phyloP scores from a whole-genome alignment of 2,888 invertebrate species.

The Microplitis deprimator region DNA sequence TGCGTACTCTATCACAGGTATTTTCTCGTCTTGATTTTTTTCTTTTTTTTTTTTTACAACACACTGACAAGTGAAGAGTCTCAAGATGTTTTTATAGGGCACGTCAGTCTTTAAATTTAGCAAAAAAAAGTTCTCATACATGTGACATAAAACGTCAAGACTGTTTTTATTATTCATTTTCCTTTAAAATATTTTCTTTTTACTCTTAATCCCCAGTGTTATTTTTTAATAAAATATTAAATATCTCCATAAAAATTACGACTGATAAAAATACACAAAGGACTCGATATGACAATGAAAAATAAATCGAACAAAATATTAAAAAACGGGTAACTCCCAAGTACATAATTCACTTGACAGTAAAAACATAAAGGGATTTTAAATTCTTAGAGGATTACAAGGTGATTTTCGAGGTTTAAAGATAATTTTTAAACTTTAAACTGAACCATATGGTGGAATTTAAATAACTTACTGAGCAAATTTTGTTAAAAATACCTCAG shows the following conservation, averaged over 20 bases:
- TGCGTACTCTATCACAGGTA: conserved; percentile 14
- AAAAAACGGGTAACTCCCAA: not conserved
- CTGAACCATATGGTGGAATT: conserved; percentile 45
- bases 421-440: conserved; percentile 40
- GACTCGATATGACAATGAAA: not conserved
- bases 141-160: not conserved
- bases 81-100: conserved; percentile 41
- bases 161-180: not conserved
- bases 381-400: not conserved
- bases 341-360: not conserved
- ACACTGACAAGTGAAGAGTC: conserved; percentile 5
- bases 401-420: not conserved
- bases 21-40: not conserved
- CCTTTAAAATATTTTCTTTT: conserved; percentile 10
- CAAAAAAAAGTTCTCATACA: not conserved
- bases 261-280: too few relatives aligned
- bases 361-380: not conserved
- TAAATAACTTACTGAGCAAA: not conserved
- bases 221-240: not conserved
- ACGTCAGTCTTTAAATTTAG: not conserved
- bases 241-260: not conserved
- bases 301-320: not conserved
- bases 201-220: not conserved
- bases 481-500: too few relatives aligned
- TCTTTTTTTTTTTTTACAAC: not conserved